A percentile compares a stretch with the other conserved stretches of the same genome.
These are phyloP conservation scores for Ennomos quercinarius DNA, from an alignment of 2,888 invertebrate genomes.

Conservation along the genomic window DNA sequence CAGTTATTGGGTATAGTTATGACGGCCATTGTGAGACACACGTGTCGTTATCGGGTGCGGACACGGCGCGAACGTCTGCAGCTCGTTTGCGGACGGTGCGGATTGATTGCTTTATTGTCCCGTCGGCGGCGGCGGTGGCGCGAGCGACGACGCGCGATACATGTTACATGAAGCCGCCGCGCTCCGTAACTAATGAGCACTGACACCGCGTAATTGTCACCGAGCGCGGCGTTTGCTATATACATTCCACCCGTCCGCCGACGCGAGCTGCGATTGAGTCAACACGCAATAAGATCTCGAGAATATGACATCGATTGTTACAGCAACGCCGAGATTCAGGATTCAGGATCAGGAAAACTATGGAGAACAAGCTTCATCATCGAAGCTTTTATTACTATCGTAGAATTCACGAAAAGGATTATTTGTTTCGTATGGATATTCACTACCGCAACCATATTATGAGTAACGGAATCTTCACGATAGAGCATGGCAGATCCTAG, in stretches of 20 bases:
- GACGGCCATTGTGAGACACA: slow-evolving; percentile 51
- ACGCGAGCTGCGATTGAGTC: slow-evolving; percentile 62
- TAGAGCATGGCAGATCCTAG: slow-evolving; percentile 35
- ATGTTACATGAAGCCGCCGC: slow-evolving; percentile 79
- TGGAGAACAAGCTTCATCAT: slow-evolving; percentile 53
- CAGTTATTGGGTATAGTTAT: slow-evolving; percentile 40
- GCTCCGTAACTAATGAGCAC: slow-evolving; percentile 75
- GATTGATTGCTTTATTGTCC: slow-evolving; percentile 84
- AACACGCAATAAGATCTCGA: slow-evolving; percentile 60
- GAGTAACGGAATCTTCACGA: slow-evolving; percentile 44
- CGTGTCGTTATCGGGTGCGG: slow-evolving; percentile 51
- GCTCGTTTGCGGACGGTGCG: slow-evolving; percentile 68
- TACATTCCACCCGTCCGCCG: slow-evolving; percentile 48
- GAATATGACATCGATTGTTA: slow-evolving; percentile 63
- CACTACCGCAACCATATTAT: slow-evolving; percentile 32
- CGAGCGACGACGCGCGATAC: slow-evolving; percentile 72
- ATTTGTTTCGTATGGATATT: slow-evolving; percentile 30
- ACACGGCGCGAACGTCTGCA: slow-evolving; percentile 52
- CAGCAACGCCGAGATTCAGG: slow-evolving; percentile 53
- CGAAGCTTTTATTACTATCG: slow-evolving; percentile 41
- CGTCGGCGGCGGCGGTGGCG: slow-evolving; percentile 55
- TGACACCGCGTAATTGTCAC: slow-evolving; percentile 75
- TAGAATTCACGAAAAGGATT: slow-evolving; percentile 39
- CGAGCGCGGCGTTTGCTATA: slow-evolving; percentile 56
- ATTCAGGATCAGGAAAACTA: slow-evolving; percentile 58